phyloP scores from a whole-genome alignment of 1,140 invertebrate species.

The Sitophilus oryzae region DNA sequence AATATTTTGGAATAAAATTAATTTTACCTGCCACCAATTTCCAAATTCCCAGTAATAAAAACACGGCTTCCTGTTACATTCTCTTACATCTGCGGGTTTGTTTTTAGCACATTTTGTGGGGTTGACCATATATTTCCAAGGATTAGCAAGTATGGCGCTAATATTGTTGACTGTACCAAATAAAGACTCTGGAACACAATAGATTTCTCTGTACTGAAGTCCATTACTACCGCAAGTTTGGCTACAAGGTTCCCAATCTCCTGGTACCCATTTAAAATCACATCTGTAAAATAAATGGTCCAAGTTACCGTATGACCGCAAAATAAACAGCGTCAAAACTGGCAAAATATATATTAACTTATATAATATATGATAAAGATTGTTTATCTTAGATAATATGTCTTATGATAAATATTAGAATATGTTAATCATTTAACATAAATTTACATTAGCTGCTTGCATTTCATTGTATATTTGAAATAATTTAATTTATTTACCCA shows the following conservation, averaged over 20 bases:
- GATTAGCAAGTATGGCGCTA: conserved; percentile 23
- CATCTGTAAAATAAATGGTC: conserved; percentile 49
- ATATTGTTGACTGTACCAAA: conserved; percentile 25
- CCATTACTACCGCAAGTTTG: conserved; percentile 56
- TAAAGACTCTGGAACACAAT: conserved; percentile 51
- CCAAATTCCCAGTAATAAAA: conserved; percentile 60
- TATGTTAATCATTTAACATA: too few relatives aligned
- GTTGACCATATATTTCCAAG: conserved; percentile 52
- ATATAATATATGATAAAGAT: too few relatives aligned
- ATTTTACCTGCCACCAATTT: conserved; percentile 63
- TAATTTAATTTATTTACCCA: conserved; percentile 40
- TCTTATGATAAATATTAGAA: too few relatives aligned
- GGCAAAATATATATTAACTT: too few relatives aligned
- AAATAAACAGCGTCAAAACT: too few relatives aligned
- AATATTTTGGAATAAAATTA: too few relatives aligned
- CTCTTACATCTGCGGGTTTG: conserved; percentile 46
- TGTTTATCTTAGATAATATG: too few relatives aligned
- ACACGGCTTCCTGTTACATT: conserved; percentile 58
- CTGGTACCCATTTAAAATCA: conserved; percentile 55
- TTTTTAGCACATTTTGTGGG: conserved; percentile 49
- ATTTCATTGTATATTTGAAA: too few relatives aligned
- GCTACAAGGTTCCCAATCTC: conserved; percentile 60
- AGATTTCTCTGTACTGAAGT: conserved; percentile 55
- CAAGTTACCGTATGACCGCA: too few relatives aligned
- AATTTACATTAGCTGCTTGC: too few relatives aligned